Evolutionary conservation across 2,113 vertebrate species (phyloP), one percentile per base, ranked within the genome.

Genomic region (Gallinago media): DNA sequence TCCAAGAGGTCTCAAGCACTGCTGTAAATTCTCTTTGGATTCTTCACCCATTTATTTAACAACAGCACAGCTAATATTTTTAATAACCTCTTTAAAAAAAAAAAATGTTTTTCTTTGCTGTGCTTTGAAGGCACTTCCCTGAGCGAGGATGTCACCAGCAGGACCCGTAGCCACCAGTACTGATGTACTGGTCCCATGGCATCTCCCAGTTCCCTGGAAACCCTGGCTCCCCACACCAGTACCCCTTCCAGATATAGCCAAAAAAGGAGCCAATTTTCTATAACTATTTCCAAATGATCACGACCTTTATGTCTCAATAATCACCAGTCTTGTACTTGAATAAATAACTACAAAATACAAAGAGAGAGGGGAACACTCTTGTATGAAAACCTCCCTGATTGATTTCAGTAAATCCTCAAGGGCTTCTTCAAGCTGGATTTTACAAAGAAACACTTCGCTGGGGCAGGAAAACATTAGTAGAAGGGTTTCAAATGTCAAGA

Each of bases 381-480:
- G 3, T 12, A 67, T 8, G 5, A 73, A 61, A 9, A 44, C 32
- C 52, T 2, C 59, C 44, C 68, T 65, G 62, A 22, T 20, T 12
- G 20, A 70, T 47, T 89, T 73, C 27, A 71, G 40, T 36, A 73
- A 80, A 90, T 70, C 49, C 88, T 90, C 72, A 59, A 77, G 67
- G 31, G 59, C 36, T 88, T 44, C 55, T 70, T 44, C 67, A 73
- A 66, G 50, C 22, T 65, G 27, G 77, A 14, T 46, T 36, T 10
- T 8, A 44, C 0, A 3, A 42, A 92, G 59, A 29, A 95, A 70
- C 82, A 58, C 78, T 92, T 92, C 59, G 34, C 36, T 4, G 2
- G 75, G 91, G 79, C 68, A 94, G 82, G 70, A 95, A 96, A 95
- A 93, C 54, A 85, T 44, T 25, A 82, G 67, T 11, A 71, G 46